Base-by-base conservation (phyloP, 2,113 vertebrate genomes). In the Rhinogobius similis region DNA sequence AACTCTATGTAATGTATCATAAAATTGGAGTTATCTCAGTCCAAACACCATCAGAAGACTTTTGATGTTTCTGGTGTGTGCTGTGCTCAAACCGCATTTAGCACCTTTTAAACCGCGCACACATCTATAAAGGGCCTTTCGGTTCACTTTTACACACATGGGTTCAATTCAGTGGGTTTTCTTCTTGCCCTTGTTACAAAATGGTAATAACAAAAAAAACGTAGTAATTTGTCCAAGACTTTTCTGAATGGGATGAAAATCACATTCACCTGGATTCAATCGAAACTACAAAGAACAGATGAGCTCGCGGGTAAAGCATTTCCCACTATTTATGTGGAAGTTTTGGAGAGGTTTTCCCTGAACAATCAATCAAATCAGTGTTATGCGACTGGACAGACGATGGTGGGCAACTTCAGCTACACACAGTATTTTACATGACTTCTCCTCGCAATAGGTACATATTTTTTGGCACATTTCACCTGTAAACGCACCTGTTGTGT, bases 391-490 rank as follows among this genome's bases (percentile, higher is more conserved):
- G 39, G 38, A 63, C 61, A 38, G 32, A 5, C 5, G n/a, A 26
- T 62, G 67, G 67, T 63, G 64, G 68, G 32, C 32, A 79, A 48
- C 43, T 53, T 52, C 65, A 44, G 55, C 73, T 70, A 75, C 71
- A 67, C 77, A 23, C 18, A 41, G 27, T 38, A 68, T 70, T 74
- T 39, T 72, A 73, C 41, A n/a, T 61, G 3, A 61, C 20, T 36
- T 56, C 23, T 27, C 53, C 11, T 26, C 38, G 58, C 18, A n/a
- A 61, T 36, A 61, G 58, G 3, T 12, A 11, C 56, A 59, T 29
- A 72, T 43, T 46, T n/a, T 43, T 76, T 70, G 83, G 59, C 83
- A 84, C 79, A 67, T 43, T 48, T 88, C 77, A 78, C 55, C 67
- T 76, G 65, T 75, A 79, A 85, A 81, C 67, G 62, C 76, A 82